Conservation (phyloP, 37 sponge, comb jelly and placozoan species). For the Crambe crambe region DNA sequence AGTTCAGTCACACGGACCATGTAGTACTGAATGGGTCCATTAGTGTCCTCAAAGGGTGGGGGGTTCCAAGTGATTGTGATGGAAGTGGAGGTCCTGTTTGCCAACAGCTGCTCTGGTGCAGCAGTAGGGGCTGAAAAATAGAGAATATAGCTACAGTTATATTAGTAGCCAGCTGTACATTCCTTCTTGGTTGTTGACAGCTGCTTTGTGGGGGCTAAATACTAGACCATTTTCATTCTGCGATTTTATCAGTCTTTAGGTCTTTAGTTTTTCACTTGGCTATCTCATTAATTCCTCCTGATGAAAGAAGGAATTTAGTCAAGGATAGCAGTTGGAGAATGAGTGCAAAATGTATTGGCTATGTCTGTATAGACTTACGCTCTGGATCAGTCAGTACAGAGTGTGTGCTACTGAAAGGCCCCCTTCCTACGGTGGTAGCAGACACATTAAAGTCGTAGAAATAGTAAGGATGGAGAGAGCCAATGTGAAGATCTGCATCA, state of each 20-base stretch:
- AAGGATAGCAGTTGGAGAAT: too few relatives aligned
- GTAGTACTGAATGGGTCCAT: constrained; percentile 40
- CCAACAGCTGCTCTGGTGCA: constrained; percentile 23
- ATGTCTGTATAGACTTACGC: too few relatives aligned
- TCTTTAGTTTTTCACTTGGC: too few relatives aligned
- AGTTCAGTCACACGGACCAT: constrained; percentile 20
- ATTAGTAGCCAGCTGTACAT: too few relatives aligned
- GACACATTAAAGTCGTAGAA: constrained; percentile 22
- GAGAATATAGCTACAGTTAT: too few relatives aligned
- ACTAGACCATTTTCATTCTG: too few relatives aligned
- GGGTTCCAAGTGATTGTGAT: constrained; percentile 38
- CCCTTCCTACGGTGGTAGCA: constrained; percentile 36
- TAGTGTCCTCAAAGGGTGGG: constrained; percentile 31
- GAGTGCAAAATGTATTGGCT: too few relatives aligned
- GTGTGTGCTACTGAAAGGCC: neutral
- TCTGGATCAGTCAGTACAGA: constrained; percentile 12
- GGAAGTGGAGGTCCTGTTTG: constrained; percentile 1
- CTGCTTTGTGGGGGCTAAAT: too few relatives aligned
- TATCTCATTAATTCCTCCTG: too few relatives aligned
- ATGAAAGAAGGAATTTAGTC: too few relatives aligned
- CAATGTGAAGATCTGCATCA: neutral
- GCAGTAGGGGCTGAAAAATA: constrained; percentile 27
- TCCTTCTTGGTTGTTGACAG: too few relatives aligned
- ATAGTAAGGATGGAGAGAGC: constrained; percentile 34
- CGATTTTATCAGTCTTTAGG: too few relatives aligned